Evolutionary conservation across 2,113 vertebrate species (phyloP).

Genomic region (Galemys pyrenaicus): DNA sequence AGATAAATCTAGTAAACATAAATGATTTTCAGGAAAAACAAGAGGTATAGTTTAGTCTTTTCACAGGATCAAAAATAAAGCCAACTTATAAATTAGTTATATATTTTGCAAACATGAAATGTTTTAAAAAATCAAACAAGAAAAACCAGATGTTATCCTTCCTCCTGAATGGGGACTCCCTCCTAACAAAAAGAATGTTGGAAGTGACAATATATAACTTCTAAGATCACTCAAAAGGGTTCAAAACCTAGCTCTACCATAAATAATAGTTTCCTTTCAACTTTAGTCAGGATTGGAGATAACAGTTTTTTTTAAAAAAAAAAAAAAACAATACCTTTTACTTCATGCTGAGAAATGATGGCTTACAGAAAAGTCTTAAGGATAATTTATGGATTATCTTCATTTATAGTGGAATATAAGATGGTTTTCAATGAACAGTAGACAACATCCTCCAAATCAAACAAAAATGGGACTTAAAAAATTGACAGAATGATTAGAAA

Average conservation of each 20-base stretch:
- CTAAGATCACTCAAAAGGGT: background rate
- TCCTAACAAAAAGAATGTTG: background rate
- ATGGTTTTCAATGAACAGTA: background rate
- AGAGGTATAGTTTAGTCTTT: background rate
- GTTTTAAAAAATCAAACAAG: background rate
- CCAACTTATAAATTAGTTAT: background rate
- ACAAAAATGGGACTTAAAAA: background rate
- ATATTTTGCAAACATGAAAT: background rate
- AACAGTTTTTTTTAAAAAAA: background rate
- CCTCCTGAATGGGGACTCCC: background rate
- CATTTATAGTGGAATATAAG: background rate
- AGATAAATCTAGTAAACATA: background rate
- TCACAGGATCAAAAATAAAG: constrained; percentile 16
- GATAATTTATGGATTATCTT: background rate
- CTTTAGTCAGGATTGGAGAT: background rate
- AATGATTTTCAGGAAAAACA: background rate
- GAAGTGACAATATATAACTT: background rate
- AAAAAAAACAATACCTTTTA: too few species aligned
- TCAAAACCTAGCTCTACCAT: background rate
- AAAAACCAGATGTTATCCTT: constrained; percentile 11
- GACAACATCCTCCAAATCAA: background rate
- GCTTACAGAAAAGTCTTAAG: background rate
- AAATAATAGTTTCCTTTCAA: background rate
- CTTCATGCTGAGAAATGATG: background rate
- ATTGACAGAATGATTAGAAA: background rate